Percentiles rank a stretch among this genome's conserved stretches.
phyloP scores from a whole-genome alignment of 2,797 vertebrate genomes.

The Garrulus glandarius region DNA sequence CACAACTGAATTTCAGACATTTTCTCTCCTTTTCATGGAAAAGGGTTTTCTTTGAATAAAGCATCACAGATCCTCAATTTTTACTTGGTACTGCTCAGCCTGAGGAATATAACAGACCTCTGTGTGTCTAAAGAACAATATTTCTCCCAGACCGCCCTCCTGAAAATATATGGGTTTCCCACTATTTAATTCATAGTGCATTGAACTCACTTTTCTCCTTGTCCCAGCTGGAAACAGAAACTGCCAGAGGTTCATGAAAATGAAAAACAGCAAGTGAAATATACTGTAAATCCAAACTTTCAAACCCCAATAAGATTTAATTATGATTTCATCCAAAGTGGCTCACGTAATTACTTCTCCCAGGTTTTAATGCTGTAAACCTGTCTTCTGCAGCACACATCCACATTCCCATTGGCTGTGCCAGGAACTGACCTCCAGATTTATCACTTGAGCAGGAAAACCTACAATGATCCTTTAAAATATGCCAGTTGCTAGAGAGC shows the following conservation, averaged over 20 bases:
- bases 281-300: constrained; percentile 33
- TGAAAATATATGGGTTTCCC: neutral
- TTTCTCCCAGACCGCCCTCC: neutral
- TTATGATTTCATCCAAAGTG: constrained; percentile 42
- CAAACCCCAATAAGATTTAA: constrained; percentile 37
- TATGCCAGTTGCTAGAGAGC: neutral
- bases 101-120: neutral
- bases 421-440: constrained; percentile 26
- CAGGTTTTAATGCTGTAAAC: constrained; percentile 33
- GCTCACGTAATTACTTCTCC: constrained; percentile 28
- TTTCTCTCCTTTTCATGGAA: neutral
- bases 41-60: neutral
- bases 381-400: constrained; percentile 26
- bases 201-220: neutral
- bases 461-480: constrained; percentile 4
- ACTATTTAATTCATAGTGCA: neutral
- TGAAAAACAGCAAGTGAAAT: neutral
- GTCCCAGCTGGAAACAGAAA: constrained; percentile 26
- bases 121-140: neutral
- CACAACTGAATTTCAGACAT: accelerated
- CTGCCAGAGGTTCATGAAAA: neutral
- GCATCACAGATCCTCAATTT: neutral
- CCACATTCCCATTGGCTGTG: neutral
- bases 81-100: neutral
- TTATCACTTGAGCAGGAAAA: constrained; percentile 23